A percentile compares a stretch with the other conserved stretches of the same genome.
These are phyloP conservation scores for Apis laboriosa DNA, from an alignment of 1,140 invertebrate species.

Conservation along the genomic window DNA sequence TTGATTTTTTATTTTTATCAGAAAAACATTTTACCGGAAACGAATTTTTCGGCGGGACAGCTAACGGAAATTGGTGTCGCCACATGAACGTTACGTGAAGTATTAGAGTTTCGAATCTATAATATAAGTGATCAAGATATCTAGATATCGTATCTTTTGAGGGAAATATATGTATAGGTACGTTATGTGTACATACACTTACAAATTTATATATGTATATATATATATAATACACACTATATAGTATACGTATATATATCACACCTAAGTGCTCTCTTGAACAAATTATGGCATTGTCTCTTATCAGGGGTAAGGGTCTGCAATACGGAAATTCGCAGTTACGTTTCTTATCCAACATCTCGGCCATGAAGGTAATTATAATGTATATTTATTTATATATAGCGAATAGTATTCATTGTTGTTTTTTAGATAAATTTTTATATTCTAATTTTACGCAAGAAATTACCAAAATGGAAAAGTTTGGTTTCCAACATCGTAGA, in stretches of 20 bases:
- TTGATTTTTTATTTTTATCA: background rate
- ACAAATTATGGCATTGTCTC: constrained; percentile 77
- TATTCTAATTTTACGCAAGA: background rate
- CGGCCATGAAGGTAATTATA: constrained; percentile 77
- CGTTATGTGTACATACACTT: background rate
- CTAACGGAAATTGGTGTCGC: background rate
- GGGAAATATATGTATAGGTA: constrained; percentile 22
- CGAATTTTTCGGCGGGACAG: background rate
- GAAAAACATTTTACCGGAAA: background rate
- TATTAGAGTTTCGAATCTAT: constrained; percentile 34
- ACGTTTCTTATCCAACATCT: constrained; percentile 68
- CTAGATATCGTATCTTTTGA: constrained; percentile 48
- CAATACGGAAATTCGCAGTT: constrained; percentile 71
- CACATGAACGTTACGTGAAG: background rate
- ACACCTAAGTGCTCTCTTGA: constrained; percentile 60
- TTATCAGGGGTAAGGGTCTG: constrained; percentile 69
- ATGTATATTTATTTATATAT: background rate
- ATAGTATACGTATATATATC: constrained; percentile 44
- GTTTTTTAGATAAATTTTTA: background rate
- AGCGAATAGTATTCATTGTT: background rate
- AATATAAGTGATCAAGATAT: constrained; percentile 22
- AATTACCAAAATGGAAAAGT: background rate
- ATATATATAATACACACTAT: background rate
- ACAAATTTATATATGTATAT: background rate
- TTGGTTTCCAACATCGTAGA: constrained; percentile 1